These are phyloP conservation scores for Montipora efflorescens DNA, from an alignment of 64 coral and sea anemone species.

Conservation along the genomic window DNA sequence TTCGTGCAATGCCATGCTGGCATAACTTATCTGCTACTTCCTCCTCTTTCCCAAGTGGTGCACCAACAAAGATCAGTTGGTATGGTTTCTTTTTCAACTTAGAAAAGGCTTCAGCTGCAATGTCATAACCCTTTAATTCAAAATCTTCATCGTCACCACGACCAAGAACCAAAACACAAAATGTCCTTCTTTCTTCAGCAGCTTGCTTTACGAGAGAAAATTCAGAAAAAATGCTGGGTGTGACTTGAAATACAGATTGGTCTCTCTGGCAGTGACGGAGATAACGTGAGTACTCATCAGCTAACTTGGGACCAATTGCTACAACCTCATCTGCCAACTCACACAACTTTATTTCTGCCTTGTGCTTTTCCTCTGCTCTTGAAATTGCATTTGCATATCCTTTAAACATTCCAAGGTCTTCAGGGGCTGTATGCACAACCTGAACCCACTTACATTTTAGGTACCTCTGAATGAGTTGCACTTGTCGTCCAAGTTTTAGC, in stretches of 20 bases:
- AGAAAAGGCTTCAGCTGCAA: constrained; percentile 1
- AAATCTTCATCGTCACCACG: no score
- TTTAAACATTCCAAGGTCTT: neutral
- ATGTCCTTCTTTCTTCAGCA: neutral
- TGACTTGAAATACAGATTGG: neutral
- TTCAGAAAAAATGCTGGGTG: neutral
- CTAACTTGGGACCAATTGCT: neutral
- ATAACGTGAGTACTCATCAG: neutral
- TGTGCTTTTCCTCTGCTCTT: neutral
- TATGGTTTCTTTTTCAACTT: neutral
- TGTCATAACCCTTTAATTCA: neutral
- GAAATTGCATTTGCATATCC: neutral
- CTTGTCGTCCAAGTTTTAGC: no score
- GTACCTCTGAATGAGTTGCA: neutral
- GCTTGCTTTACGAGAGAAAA: neutral
- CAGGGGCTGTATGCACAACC: no score
- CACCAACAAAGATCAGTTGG: no score
- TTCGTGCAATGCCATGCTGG: neutral
- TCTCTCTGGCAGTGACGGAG: neutral
- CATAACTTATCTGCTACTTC: neutral
- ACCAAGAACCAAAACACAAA: constrained; percentile 18
- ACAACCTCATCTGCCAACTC: constrained; percentile 14
- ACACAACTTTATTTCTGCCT: neutral
- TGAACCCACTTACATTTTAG: neutral
- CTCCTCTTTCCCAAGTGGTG: no score